Percentiles rank a stretch among this genome's conserved stretches.
Conservation (phyloP, 2,888 invertebrate species). For the Trichogramma dendrolimi region DNA sequence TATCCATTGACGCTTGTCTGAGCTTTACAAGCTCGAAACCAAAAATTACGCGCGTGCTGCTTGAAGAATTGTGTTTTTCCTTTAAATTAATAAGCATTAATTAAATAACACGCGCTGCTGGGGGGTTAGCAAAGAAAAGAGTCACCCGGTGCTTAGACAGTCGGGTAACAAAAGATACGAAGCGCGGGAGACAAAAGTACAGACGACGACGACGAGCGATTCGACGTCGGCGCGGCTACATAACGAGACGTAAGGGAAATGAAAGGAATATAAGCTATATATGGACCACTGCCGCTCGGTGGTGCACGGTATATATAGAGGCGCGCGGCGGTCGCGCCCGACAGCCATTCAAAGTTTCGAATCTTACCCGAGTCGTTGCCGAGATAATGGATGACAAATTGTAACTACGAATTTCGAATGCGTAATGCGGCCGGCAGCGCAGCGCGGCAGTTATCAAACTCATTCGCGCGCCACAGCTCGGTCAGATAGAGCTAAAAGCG, state of each 20-base stretch:
- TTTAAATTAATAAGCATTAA: too few relatives aligned
- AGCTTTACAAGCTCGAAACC: too few relatives aligned
- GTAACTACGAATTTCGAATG: slow-evolving; percentile 44
- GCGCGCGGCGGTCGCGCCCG: slow-evolving; percentile 13
- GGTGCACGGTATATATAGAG: too few relatives aligned
- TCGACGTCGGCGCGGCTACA: slow-evolving; percentile 1
- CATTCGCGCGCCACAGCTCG: neutral
- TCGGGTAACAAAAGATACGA: neutral
- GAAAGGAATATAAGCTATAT: slow-evolving; percentile 7
- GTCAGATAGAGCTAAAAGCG: neutral
- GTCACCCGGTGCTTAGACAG: neutral
- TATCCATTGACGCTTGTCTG: too few relatives aligned
- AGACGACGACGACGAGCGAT: neutral
- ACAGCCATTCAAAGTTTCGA: slow-evolving; percentile 44
- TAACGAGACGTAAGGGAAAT: slow-evolving; percentile 29
- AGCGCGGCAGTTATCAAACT: too few relatives aligned
- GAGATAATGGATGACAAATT: slow-evolving; percentile 47
- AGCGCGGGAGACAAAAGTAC: neutral
- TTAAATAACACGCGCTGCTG: too few relatives aligned
- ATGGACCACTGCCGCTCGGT: too few relatives aligned
- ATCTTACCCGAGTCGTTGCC: slow-evolving; percentile 38
- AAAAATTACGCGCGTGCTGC: neutral
- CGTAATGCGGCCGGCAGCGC: slow-evolving; percentile 33
- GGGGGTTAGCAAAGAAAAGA: neutral
- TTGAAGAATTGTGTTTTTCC: too few relatives aligned